Base-by-base conservation (phyloP, 2,888 invertebrate species). In the Spisula solida region DNA sequence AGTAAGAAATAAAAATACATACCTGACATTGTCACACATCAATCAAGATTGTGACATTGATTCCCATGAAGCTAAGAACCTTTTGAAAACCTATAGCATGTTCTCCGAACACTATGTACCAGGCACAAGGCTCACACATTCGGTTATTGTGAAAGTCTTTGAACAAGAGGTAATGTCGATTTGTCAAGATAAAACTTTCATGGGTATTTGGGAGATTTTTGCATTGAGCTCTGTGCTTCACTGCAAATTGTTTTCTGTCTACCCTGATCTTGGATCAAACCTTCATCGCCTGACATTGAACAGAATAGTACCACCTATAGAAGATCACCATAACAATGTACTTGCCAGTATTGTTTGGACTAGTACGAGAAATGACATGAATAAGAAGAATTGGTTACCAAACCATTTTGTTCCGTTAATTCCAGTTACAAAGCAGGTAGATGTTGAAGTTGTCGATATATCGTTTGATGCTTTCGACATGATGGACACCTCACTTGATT, bases 131-230 rank as follows among this genome's bases (percentile, higher is more conserved):
- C 18, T n/a, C 10, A n/a, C n/a, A n/a, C n/a, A n/a, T n/a, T n/a
- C n/a, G n/a, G 18, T 5, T 56, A 60, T 80, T 18, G 55, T 12
- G 14, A 0, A 34, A 25, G 84, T 88, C 18, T 91, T 66, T 83
- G 56, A 87, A 79, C 14, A 78, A 12, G 91, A 91, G 81, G 85
- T 86, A 8, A 48, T 91, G 66, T 25, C 34, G 14, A 55, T 82
- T 47, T 82, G 70, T 16, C 34, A 81, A 16, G 16, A 31, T 4
- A 81, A 80, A 48, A 55, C 48, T 12, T 91, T 81, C 80, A 91
- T 90, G 91, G 92, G 92, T 1, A 87, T 89, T 31, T 92, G 92
- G 88, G 90, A 92, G 70, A n/a, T 92, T 29, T 75, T 86, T 87
- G 90, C 92, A 4, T 48, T 90, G 20, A 70, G 70, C 6, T 81